phyloP scores from a whole-genome alignment of 2,113 vertebrate species.

The Mesoclemmys tuberculata region DNA sequence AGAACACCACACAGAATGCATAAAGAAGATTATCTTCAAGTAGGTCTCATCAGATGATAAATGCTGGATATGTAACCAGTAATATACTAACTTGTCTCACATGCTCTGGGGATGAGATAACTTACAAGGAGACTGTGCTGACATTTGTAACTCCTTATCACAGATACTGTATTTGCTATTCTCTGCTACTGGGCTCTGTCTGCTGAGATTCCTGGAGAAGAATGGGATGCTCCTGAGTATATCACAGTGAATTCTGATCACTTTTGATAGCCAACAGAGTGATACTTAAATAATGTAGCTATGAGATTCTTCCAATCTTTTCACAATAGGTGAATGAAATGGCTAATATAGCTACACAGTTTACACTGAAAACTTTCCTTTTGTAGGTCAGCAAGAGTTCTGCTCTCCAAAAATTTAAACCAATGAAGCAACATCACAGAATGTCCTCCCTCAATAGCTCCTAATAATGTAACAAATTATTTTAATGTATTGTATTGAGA shows the following conservation, averaged over 20 bases:
- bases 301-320: neutral
- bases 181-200: slow-evolving; percentile 53
- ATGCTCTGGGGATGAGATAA: slow-evolving; percentile 48
- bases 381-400: neutral
- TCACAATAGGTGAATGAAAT: neutral
- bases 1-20: neutral
- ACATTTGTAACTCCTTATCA: slow-evolving; percentile 70
- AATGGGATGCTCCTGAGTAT: slow-evolving; percentile 26
- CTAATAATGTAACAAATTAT: neutral
- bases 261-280: slow-evolving; percentile 45
- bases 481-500: neutral
- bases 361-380: neutral
- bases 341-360: neutral
- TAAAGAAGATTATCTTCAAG: slow-evolving; percentile 46
- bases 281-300: slow-evolving; percentile 14
- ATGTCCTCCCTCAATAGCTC: neutral
- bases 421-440: neutral
- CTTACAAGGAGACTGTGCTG: slow-evolving; percentile 48
- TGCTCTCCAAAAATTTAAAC: neutral
- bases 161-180: slow-evolving; percentile 63
- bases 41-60: slow-evolving; percentile 47
- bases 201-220: slow-evolving; percentile 59
- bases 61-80: slow-evolving; percentile 30
- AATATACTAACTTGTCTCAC: slow-evolving; percentile 29
- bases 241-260: slow-evolving; percentile 17